phyloP scores from a whole-genome alignment of 2,888 invertebrate genomes.

The Catocala fraxini region DNA sequence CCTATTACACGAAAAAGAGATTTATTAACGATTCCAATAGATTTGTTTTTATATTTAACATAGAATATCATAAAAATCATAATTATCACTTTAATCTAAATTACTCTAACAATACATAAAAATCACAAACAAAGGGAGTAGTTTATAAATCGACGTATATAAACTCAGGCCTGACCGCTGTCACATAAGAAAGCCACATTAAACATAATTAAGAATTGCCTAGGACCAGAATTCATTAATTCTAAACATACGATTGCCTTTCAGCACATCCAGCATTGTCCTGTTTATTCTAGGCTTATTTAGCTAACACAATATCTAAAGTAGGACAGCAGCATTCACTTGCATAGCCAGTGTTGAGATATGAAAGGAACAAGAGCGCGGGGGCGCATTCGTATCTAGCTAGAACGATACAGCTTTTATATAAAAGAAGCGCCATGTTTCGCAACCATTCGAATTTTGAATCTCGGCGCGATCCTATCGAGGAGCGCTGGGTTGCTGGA shows the following conservation, averaged over 20 bases:
- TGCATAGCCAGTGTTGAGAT: constrained; percentile 48
- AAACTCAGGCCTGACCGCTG: neutral
- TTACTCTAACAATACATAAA: no score
- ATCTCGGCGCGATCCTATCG: constrained; percentile 78
- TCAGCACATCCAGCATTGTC: constrained; percentile 35
- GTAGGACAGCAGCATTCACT: constrained; percentile 42
- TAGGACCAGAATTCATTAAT: constrained; percentile 27
- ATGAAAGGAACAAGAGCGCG: constrained; percentile 76
- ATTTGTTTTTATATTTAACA: no score
- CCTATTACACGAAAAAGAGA: no score
- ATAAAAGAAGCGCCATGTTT: constrained; percentile 82
- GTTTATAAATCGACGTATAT: no score
- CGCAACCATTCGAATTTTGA: constrained; percentile 83
- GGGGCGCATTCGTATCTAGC: constrained; percentile 67
- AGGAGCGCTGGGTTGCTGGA: constrained; percentile 76
- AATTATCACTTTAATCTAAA: no score
- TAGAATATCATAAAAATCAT: no score
- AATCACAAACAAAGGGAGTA: no score
- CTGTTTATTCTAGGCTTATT: constrained; percentile 28
- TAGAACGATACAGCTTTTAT: constrained; percentile 70
- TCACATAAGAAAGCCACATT: constrained; percentile 19
- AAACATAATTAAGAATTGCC: constrained; percentile 25
- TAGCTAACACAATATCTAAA: constrained; percentile 35
- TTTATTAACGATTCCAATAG: no score
- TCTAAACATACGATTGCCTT: neutral